Evolutionary conservation across 2,888 invertebrate genomes (phyloP), one percentile per base, ranked within the genome.

Genomic region (Eilema griseolum): DNA sequence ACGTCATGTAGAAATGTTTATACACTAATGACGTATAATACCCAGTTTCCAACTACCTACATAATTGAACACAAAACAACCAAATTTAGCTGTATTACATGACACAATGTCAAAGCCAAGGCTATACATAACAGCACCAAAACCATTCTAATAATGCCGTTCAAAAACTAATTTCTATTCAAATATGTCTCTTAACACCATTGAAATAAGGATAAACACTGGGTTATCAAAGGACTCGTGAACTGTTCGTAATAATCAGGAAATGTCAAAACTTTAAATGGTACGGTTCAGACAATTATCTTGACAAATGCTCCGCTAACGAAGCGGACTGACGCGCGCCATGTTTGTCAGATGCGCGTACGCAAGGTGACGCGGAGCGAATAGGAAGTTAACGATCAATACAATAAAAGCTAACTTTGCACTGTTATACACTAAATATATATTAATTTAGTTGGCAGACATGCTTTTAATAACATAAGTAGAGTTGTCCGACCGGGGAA

Each of bases 301-400:
- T 91, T 92, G 91, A 93, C 93, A 93, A 94, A 94, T 93, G 90
- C 89, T 88, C 86, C 78, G 85, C 92, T 93, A 93, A 93, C 91
- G 93, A 93, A 92, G 88, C 80, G 77, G 76, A 79, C 82, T 88
- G 89, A 88, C 88, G 85, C 81, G 83, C 85, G 85, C 86, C 89
- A 86, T 89, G 82, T 89, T 87, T 89, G 82, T 89, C 87, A 84
- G 86, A 89, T 85, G 89, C 87, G 86, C 85, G 83, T 82, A 86
- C 86, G 85, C 86, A 86, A 86, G 86, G 86, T 89, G 89, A 90
- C 86, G 85, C 84, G 84, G 75, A 78, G 82, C 87, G 85, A 90
- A 92, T 90, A 89, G 89, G 87, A 87, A 90, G 89, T 88, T 92
- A 91, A 92, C 89, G 89, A 92, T 89, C 86, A 83, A 81, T 83